A percentile compares a stretch with the other conserved stretches of the same genome.
Evolutionary conservation across 2,888 invertebrate genomes (phyloP).

Genomic region (Standfussiana lucernea): DNA sequence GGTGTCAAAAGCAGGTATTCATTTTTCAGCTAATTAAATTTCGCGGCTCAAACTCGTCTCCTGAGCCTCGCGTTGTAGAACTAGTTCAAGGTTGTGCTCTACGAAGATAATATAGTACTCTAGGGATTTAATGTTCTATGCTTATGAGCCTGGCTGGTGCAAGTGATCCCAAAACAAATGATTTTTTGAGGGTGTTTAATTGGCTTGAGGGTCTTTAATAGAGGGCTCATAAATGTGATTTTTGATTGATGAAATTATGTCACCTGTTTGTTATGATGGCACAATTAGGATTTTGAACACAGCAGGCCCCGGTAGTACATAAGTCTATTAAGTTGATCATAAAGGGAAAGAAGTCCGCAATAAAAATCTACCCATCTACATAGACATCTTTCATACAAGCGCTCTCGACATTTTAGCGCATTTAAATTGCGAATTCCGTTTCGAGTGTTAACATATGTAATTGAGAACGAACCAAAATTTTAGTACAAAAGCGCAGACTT

Average conservation of each 20-base stretch:
- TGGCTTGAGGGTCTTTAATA: neutral
- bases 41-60: constrained; percentile 56
- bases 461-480: constrained; percentile 52
- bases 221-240: neutral
- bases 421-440: constrained; percentile 45
- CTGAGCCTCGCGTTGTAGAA: constrained; percentile 40
- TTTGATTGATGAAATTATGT: neutral
- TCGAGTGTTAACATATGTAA: constrained; percentile 50
- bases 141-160: constrained; percentile 45
- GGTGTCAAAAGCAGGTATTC: constrained; percentile 64
- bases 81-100: constrained; percentile 62
- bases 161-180: constrained; percentile 37
- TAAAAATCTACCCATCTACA: constrained; percentile 1
- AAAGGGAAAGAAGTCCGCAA: constrained; percentile 5
- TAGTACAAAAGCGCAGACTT: constrained; percentile 36
- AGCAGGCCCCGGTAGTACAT: neutral
- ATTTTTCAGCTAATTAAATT: constrained; percentile 65
- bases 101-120: constrained; percentile 56
- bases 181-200: neutral
- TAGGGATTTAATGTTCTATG: constrained; percentile 49
- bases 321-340: neutral
- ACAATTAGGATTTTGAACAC: neutral
- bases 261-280: neutral
- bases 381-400: constrained; percentile 14
- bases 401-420: constrained; percentile 16